phyloP scores from a whole-genome alignment of 2,797 vertebrate species.

The Selene dorsalis region DNA sequence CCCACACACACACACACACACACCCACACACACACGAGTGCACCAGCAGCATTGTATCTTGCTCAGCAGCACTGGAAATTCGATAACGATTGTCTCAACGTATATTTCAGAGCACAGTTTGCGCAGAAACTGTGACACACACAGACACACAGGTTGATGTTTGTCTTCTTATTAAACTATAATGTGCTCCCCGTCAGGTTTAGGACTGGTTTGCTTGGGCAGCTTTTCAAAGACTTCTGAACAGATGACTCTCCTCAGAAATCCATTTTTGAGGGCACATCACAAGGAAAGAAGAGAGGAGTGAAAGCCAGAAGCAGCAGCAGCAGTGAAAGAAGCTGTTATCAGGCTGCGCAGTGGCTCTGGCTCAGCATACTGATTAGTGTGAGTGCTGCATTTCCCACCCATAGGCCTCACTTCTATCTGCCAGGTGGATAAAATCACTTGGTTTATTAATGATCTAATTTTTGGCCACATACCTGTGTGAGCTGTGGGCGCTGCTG shows the following conservation, averaged over 20 bases:
- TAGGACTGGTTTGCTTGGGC: slow-evolving; percentile 18
- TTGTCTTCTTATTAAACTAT: slow-evolving; percentile 55
- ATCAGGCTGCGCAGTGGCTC: slow-evolving; percentile 68
- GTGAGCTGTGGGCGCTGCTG: too few relatives aligned
- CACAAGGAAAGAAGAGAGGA: slow-evolving; percentile 23
- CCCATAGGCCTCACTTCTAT: too few relatives aligned
- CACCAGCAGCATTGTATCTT: slow-evolving; percentile 23
- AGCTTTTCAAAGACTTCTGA: slow-evolving; percentile 52
- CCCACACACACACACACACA: slow-evolving; percentile 1
- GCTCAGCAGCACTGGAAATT: slow-evolving; percentile 29
- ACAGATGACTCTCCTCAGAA: slow-evolving; percentile 49
- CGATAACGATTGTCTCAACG: slow-evolving; percentile 29
- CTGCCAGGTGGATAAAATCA: too few relatives aligned
- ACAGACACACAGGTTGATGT: slow-evolving; percentile 18
- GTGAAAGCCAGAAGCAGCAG: slow-evolving; percentile 48
- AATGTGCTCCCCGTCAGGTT: slow-evolving; percentile 24
- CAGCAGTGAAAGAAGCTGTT: slow-evolving; percentile 65
- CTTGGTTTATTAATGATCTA: too few relatives aligned
- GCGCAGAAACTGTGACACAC: slow-evolving; percentile 25
- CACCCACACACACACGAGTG: slow-evolving; percentile 5
- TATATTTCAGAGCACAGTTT: not conserved
- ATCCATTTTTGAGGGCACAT: slow-evolving; percentile 49
- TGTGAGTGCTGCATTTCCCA: not conserved
- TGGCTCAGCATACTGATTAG: slow-evolving; percentile 76
- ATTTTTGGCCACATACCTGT: too few relatives aligned